Evolutionary conservation across 2,113 vertebrate species (phyloP).

Genomic region (Machaerirhynchus nigripectus): DNA sequence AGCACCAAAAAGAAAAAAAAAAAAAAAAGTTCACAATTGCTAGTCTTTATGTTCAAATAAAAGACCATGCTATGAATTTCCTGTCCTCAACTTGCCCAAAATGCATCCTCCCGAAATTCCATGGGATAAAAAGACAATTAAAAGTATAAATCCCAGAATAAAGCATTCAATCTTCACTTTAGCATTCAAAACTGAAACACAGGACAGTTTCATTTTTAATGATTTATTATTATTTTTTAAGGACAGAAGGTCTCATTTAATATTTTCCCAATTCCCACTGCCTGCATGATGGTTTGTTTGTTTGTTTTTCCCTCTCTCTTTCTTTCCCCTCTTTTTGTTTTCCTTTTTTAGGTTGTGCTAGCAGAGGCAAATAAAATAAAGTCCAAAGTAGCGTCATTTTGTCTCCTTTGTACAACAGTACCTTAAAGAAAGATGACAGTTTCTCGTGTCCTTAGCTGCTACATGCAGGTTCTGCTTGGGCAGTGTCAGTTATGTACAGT

Average conservation of each 20-base stretch:
- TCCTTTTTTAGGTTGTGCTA: conserved; percentile 61
- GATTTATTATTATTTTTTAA: conserved; percentile 63
- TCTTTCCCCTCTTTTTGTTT: accelerated
- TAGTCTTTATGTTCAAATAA: conserved; percentile 22
- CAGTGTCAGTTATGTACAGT: conserved; percentile 81
- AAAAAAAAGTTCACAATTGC: conserved; percentile 50
- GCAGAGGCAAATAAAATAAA: conserved; percentile 67
- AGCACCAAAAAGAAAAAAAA: background rate
- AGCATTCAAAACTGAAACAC: conserved; percentile 72
- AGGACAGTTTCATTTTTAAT: conserved; percentile 71
- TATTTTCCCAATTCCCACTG: conserved; percentile 63
- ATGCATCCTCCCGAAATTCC: conserved; percentile 30
- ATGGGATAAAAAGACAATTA: conserved; percentile 14
- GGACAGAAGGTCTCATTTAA: conserved; percentile 71
- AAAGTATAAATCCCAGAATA: conserved; percentile 55
- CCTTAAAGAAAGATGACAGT: conserved; percentile 75
- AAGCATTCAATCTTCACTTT: conserved; percentile 70
- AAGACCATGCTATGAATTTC: conserved; percentile 30
- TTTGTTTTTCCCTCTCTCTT: background rate
- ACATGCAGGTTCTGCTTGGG: conserved; percentile 86
- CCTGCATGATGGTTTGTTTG: background rate
- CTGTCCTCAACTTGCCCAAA: conserved; percentile 48
- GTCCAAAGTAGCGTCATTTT: conserved; percentile 63
- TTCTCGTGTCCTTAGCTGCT: conserved; percentile 71
- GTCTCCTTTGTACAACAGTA: conserved; percentile 74